phyloP scores from a whole-genome alignment of 2,113 vertebrate genomes.

The Phalacrocorax carbo region DNA sequence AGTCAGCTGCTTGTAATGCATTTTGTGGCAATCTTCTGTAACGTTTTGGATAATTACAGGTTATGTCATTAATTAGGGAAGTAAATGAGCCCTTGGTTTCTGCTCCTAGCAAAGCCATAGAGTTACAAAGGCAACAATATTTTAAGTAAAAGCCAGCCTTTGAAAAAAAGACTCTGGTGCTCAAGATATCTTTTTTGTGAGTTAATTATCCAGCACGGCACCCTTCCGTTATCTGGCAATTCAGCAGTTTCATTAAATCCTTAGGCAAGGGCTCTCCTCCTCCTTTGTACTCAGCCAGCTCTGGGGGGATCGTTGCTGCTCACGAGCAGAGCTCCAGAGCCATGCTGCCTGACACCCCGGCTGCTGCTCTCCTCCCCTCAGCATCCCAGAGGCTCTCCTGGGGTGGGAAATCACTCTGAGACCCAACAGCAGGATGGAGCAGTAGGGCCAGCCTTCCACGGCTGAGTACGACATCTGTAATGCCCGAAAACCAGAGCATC shows the following conservation, averaged over 20 bases:
- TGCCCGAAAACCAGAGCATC: background rate
- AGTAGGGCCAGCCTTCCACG: background rate
- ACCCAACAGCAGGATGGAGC: background rate
- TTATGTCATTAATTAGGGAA: background rate
- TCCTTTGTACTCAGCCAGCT: background rate
- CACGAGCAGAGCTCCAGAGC: background rate
- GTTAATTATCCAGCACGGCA: background rate
- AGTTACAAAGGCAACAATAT: background rate
- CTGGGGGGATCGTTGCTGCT: rapidly evolving
- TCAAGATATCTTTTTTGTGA: background rate
- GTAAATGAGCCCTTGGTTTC: background rate
- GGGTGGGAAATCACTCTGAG: no score
- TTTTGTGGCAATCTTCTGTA: background rate
- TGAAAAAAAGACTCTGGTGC: background rate
- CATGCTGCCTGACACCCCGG: rapidly evolving
- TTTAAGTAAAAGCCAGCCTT: background rate
- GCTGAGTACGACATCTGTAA: rapidly evolving
- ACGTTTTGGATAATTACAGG: background rate
- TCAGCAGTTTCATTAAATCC: background rate
- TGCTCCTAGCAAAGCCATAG: background rate
- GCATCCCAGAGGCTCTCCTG: background rate
- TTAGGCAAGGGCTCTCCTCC: background rate
- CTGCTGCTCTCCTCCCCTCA: background rate
- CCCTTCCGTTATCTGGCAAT: background rate
- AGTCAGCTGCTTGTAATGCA: background rate